Evolutionary conservation across 2,797 vertebrate species (phyloP).

Genomic region (Rhinella marina): DNA sequence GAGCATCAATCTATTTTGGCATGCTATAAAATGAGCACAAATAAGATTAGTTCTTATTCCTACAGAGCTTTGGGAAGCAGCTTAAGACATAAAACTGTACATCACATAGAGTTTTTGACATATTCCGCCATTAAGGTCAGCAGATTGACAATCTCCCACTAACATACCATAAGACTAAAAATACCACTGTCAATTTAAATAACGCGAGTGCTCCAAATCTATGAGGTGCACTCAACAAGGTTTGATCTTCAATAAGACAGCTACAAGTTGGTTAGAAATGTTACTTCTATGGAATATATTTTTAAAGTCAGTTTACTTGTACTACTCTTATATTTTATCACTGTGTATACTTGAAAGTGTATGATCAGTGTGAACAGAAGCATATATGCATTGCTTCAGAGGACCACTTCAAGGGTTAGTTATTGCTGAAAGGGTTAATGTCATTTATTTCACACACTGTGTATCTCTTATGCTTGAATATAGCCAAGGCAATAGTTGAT

Average conservation of each 20-base stretch:
- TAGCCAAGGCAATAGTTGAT: too few species aligned
- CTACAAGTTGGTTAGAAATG: neutral
- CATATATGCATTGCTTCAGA: too few species aligned
- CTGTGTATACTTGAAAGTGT: too few species aligned
- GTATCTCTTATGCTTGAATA: too few species aligned
- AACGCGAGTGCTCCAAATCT: neutral
- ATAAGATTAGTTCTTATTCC: neutral
- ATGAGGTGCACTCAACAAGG: neutral
- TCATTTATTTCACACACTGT: too few species aligned
- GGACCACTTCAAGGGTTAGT: too few species aligned
- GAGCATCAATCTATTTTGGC: neutral
- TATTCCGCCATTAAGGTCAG: neutral
- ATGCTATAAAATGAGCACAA: neutral
- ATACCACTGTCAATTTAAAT: neutral
- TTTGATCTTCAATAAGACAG: neutral
- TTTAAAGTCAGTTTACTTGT: neutral
- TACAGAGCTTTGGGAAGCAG: neutral
- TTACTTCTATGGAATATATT: neutral
- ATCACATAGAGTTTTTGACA: neutral
- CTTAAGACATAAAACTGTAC: neutral
- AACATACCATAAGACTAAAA: neutral
- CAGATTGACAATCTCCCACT: neutral
- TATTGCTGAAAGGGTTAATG: too few species aligned
- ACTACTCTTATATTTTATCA: too few species aligned
- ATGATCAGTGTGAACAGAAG: too few species aligned